A percentile compares a stretch with the other conserved stretches of the same genome.
Evolutionary conservation across 2,113 vertebrate species (phyloP).

Genomic region (Forbesichthys papilliferus): DNA sequence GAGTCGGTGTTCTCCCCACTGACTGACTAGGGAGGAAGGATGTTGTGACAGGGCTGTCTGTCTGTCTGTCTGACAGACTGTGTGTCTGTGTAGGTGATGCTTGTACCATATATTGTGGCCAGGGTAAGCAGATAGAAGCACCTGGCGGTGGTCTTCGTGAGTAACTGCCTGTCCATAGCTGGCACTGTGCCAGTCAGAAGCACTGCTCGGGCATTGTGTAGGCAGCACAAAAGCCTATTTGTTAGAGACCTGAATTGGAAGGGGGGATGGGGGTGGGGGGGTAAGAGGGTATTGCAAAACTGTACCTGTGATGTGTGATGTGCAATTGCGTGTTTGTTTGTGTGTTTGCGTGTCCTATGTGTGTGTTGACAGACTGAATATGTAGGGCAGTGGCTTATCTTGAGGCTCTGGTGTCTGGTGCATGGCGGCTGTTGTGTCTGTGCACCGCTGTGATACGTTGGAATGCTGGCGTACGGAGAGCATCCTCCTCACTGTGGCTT

Average conservation of each 20-base stretch:
- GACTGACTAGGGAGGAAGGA: conserved; percentile 10
- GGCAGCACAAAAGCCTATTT: conserved; percentile 62
- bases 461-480: conserved; percentile 11
- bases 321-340: neutral
- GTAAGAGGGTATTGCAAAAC: too few species aligned
- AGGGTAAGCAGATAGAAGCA: neutral
- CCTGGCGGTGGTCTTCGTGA: neutral
- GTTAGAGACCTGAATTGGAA: conserved; percentile 47
- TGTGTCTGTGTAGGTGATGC: neutral
- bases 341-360: neutral
- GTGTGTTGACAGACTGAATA: too few species aligned
- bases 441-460: neutral
- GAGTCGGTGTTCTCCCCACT: conserved; percentile 5
- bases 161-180: conserved; percentile 20
- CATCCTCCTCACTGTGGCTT: conserved; percentile 11
- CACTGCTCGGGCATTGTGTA: conserved; percentile 58
- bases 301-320: neutral
- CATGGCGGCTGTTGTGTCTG: neutral
- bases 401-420: neutral
- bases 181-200: conserved; percentile 39
- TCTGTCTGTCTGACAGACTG: conserved; percentile 15
- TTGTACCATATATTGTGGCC: too few species aligned
- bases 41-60: neutral
- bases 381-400: neutral
- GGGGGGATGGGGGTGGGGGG: conserved; percentile 13